phyloP scores from a whole-genome alignment of 2,888 invertebrate species.

The Morpho achilles region DNA sequence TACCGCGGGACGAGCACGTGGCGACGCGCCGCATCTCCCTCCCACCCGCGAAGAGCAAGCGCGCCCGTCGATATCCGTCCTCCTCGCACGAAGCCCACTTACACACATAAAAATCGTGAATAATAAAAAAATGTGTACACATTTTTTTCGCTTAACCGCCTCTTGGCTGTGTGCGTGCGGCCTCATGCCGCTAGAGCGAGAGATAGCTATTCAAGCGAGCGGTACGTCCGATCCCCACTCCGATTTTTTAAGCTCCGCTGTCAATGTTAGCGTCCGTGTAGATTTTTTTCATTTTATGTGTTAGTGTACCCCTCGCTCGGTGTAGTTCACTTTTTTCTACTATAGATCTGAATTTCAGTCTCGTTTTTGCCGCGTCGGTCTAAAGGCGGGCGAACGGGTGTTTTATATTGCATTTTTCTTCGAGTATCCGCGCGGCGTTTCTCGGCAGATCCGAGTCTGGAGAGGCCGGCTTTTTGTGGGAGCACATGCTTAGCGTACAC shows the following conservation, averaged over 20 bases:
- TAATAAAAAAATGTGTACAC: slow-evolving; percentile 80
- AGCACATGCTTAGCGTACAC: slow-evolving; percentile 58
- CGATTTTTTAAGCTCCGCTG: slow-evolving; percentile 74
- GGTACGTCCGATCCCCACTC: slow-evolving; percentile 62
- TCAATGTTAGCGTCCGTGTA: slow-evolving; percentile 70
- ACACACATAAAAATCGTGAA: slow-evolving; percentile 79
- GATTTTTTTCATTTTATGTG: slow-evolving; percentile 79
- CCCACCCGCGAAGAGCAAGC: slow-evolving; percentile 33
- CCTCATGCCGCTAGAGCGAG: slow-evolving; percentile 65
- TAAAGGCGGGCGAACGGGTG: slow-evolving; percentile 73
- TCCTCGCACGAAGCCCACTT: slow-evolving; percentile 72
- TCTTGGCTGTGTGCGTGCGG: slow-evolving; percentile 64
- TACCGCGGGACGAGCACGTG: slow-evolving; percentile 78
- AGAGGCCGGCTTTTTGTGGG: slow-evolving; percentile 59
- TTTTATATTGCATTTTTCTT: slow-evolving; percentile 72
- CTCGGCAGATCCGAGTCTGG: slow-evolving; percentile 34
- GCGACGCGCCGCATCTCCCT: slow-evolving; percentile 59
- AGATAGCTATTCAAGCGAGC: slow-evolving; percentile 46
- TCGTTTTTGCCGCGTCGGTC: slow-evolving; percentile 79
- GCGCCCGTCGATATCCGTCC: slow-evolving; percentile 45
- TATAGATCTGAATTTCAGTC: slow-evolving; percentile 80
- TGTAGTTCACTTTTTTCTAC: slow-evolving; percentile 80
- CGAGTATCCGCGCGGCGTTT: slow-evolving; percentile 43
- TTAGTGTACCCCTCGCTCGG: slow-evolving; percentile 78
- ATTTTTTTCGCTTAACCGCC: slow-evolving; percentile 78